Evolutionary conservation across 2,113 vertebrate genomes (phyloP), one percentile per base, ranked within the genome.

Genomic region (Eubucco bourcierii): DNA sequence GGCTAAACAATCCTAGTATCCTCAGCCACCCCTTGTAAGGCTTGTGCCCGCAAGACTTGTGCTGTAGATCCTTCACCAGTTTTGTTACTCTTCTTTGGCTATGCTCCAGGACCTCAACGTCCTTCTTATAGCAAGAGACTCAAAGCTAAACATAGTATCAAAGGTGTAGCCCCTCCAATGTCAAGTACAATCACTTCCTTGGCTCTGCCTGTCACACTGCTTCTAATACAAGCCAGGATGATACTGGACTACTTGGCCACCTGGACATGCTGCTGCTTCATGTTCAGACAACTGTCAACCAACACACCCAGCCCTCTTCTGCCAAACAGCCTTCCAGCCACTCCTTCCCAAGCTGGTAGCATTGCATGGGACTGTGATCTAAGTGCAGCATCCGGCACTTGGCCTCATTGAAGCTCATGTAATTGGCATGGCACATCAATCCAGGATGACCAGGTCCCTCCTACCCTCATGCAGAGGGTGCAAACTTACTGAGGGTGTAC

Each of bases 131-230:
- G 6, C 39, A 10, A 77, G 20, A 8, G 4, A 1, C 44, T 37
- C 39, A 81, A 5, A 77, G 8, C 4, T 5, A 15, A 2, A 9
- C 29, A 50, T 10, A 16, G 23, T 6, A 56, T 29, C 56, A 0
- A 0, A 72, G 52, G 3, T 9, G 18, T 0, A 0, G 53, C 34
- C 24, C 46, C 60, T 31, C 3, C 77, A 68, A 23, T 20, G 41
- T 50, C 18, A 47, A 47, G 46, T 47, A 47, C 37, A 39, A 39
- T 47, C 47, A 50, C 47, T 50, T 50, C 27, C 23, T 33, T 31
- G 2, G 0, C 37, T 47, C 66, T 73, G 39, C 60, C 76, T 71
- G 20, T 6, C 65, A 37, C 31, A 23, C 59, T 3, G 25, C 0
- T n/a, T 13, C 25, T 77, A 29, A 77, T 9, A 10, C 23, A 82